Evolutionary conservation across 2,113 vertebrate genomes (phyloP).

Genomic region (Leptobrachium leishanense): DNA sequence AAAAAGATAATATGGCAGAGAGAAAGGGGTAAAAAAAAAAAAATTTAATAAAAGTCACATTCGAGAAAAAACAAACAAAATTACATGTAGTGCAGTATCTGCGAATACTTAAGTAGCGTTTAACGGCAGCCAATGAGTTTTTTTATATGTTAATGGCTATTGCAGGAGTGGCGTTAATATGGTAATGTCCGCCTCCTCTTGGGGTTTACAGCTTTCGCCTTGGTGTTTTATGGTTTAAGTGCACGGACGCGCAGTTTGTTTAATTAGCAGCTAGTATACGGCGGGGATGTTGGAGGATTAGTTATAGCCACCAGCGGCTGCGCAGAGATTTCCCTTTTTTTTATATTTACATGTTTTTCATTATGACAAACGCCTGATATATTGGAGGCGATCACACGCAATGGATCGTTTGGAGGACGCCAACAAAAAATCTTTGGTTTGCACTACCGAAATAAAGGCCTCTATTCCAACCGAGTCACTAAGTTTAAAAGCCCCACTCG

Average conservation of each 20-base stretch:
- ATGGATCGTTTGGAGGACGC: not conserved
- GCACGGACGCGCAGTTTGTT: conserved; percentile 47
- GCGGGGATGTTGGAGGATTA: conserved; percentile 20
- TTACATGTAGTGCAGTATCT: conserved; percentile 25
- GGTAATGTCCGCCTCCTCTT: conserved; percentile 59
- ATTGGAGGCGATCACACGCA: not conserved
- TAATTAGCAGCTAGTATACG: conserved; percentile 60
- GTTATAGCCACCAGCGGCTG: not conserved
- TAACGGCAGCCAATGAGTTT: conserved; percentile 60
- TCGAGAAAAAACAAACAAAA: not conserved
- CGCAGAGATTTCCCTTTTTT: not conserved
- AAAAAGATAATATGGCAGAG: not conserved
- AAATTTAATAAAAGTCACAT: not conserved
- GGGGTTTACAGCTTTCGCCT: conserved; percentile 53
- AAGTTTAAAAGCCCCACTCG: too few species aligned
- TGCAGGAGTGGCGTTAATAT: conserved; percentile 56
- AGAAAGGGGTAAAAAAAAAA: not conserved
- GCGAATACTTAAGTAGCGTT: conserved; percentile 49
- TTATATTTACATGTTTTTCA: conserved; percentile 15
- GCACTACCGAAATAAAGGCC: too few species aligned
- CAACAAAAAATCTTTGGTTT: not conserved
- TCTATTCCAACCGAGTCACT: too few species aligned
- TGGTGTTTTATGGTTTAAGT: conserved; percentile 54
- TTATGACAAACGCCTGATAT: conserved; percentile 18
- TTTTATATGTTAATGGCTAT: conserved; percentile 63